Base-by-base conservation (phyloP, 2,888 invertebrate genomes). In the Spisula solida region DNA sequence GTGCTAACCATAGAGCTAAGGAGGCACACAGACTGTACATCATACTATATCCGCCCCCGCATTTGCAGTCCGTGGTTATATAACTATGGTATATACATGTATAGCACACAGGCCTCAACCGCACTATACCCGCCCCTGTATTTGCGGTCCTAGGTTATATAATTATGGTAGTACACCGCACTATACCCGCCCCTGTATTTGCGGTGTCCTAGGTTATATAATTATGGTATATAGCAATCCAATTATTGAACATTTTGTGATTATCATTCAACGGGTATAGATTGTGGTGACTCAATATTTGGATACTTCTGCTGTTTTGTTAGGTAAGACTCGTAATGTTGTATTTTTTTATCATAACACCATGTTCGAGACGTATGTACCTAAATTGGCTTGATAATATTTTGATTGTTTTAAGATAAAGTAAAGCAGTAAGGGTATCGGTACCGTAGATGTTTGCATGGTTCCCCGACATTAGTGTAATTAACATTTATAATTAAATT, bases 21-120 rank as follows among this genome's bases (percentile, higher is more conserved):
- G n/a, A n/a, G n/a, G n/a, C n/a, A n/a, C n/a, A n/a, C 2, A 25
- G 8, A 10, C 10, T 25, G 12, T 25, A 10, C 25, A 66, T 12
- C 25, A 25, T 5, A 25, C 60, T 25, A 10, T 1, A 66, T 34
- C 75, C 75, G 75, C 75, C 75, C 75, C 31, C 31, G 60, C 25
- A 66, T 12, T 66, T 25, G 60, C 25, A n/a, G n/a, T 66, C 60
- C 25, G 60, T 25, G 60, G 75, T 75, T 75, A 75, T 75, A 34
- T 34, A 75, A 75, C 12, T 34, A 75, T 75, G 31, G 34, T 34
- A 75, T 34, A 31, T 41, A 5, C n/a, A n/a, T n/a, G n/a, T n/a
- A n/a, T n/a, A n/a, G n/a, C n/a, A n/a, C n/a, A n/a, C 2, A 25
- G 8, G 8, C 10, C 6, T 6, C 12, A 10, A 66, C 25, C 25